Evolutionary conservation across 2,113 vertebrate genomes (phyloP).

Genomic region (Astatoreochromis straeleni): DNA sequence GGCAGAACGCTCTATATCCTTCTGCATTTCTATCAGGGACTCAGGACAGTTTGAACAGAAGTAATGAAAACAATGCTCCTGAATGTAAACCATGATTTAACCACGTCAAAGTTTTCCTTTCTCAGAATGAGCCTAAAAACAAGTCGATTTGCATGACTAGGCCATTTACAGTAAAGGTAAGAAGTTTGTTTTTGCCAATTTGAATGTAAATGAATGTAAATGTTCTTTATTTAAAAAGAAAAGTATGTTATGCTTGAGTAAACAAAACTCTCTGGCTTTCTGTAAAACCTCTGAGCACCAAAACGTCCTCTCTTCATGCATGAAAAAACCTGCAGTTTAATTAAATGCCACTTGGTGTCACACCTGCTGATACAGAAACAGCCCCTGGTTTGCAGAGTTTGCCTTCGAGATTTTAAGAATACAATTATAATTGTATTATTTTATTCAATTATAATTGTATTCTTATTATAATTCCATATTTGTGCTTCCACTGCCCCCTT

Average conservation of each 20-base stretch:
- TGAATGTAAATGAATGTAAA: not conserved
- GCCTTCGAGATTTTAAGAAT: not conserved
- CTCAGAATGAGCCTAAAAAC: not conserved
- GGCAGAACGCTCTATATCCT: slow-evolving; percentile 88
- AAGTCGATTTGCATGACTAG: not conserved
- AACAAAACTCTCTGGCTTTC: not conserved
- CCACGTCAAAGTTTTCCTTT: not conserved
- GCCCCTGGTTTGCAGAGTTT: not conserved
- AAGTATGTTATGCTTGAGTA: not conserved
- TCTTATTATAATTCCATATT: not conserved
- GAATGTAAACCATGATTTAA: not conserved
- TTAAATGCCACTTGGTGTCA: not conserved
- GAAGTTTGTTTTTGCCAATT: not conserved
- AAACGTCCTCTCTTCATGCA: not conserved
- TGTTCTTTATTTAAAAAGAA: not conserved
- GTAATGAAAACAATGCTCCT: not conserved
- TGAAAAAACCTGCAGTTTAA: not conserved
- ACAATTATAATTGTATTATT: not conserved
- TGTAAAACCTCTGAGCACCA: not conserved
- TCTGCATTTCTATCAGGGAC: not conserved
- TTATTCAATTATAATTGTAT: not conserved
- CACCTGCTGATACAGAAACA: not conserved
- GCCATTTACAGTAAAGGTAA: not conserved
- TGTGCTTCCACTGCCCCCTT: not conserved
- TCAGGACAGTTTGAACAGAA: not conserved